Percentiles rank a stretch among this genome's conserved stretches.
These are phyloP conservation scores for Nomada lathburiana DNA, from an alignment of 2,888 invertebrate genomes.

Conservation along the genomic window DNA sequence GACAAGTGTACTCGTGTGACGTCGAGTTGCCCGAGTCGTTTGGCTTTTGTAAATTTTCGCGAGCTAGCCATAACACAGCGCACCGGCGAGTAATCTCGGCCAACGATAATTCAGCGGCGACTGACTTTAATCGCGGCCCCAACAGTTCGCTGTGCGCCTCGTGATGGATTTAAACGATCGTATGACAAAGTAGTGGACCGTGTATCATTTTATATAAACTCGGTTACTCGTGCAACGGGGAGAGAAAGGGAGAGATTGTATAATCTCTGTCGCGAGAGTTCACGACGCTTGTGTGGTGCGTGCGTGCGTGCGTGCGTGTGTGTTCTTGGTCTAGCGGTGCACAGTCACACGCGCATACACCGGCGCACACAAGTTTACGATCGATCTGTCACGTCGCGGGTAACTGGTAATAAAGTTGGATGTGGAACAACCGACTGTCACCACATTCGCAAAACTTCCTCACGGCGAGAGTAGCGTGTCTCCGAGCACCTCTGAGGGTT, in stretches of 20 bases:
- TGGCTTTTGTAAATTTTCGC: constrained; percentile 61
- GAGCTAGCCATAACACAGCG: constrained; percentile 54
- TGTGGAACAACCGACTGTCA: constrained; percentile 73
- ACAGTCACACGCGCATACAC: constrained; percentile 31
- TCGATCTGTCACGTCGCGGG: constrained; percentile 72
- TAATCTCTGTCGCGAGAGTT: constrained; percentile 56
- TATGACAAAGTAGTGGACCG: constrained; percentile 69
- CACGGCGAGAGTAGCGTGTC: constrained; percentile 40
- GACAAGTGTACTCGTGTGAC: neutral
- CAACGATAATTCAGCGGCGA: constrained; percentile 65
- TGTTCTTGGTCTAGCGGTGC: constrained; percentile 5
- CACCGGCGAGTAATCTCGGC: constrained; percentile 57
- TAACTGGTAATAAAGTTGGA: constrained; percentile 73
- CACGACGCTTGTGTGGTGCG: constrained; percentile 12
- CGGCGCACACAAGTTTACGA: constrained; percentile 65
- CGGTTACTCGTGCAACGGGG: constrained; percentile 41
- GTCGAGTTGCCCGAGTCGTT: constrained; percentile 28
- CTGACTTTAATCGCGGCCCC: constrained; percentile 67
- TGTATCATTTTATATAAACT: constrained; percentile 74
- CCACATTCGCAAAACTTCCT: constrained; percentile 66
- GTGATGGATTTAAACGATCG: constrained; percentile 72
- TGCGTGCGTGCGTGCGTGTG: constrained; percentile 2
- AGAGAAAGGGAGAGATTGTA: constrained; percentile 43
- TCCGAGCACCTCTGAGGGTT: constrained; percentile 56
- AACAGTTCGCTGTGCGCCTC: constrained; percentile 22